Evolutionary conservation across 1,140 invertebrate genomes (phyloP).

Genomic region (Vanessa atalanta): DNA sequence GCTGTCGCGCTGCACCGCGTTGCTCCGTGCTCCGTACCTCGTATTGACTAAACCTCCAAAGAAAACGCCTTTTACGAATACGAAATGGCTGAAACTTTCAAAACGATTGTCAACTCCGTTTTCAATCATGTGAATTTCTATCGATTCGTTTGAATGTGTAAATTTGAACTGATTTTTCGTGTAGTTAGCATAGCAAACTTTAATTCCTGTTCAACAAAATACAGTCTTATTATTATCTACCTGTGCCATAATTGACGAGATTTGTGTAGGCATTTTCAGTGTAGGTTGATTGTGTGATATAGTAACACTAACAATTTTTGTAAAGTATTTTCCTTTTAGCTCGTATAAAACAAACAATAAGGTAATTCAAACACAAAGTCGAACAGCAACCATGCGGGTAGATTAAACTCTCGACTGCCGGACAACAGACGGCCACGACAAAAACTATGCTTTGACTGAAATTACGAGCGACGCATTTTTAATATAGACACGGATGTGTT

Average conservation of each 20-base stretch:
- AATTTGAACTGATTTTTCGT: constrained; percentile 17
- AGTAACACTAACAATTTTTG: not conserved
- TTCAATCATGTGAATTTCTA: constrained; percentile 31
- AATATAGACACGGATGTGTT: constrained; percentile 22
- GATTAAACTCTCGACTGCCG: constrained; percentile 33
- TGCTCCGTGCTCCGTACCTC: constrained; percentile 31
- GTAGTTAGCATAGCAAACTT: not conserved
- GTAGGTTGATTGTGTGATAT: not conserved
- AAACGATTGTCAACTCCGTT: constrained; percentile 39
- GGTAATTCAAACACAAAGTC: constrained; percentile 32
- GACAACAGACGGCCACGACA: constrained; percentile 27
- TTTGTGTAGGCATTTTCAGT: too few relatives aligned
- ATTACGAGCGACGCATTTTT: constrained; percentile 29
- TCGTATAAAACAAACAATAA: constrained; percentile 25
- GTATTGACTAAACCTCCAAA: constrained; percentile 46
- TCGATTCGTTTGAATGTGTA: constrained; percentile 15
- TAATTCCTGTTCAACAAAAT: not conserved
- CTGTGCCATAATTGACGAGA: too few relatives aligned
- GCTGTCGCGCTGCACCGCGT: constrained; percentile 25
- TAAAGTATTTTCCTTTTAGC: not conserved
- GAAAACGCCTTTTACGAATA: constrained; percentile 50
- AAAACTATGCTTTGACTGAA: constrained; percentile 37
- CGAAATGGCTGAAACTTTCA: constrained; percentile 40
- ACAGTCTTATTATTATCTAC: not conserved
- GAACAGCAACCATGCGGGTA: constrained; percentile 42